Conservation (phyloP, 2,888 invertebrate genomes). For the Fragum whitleyi region DNA sequence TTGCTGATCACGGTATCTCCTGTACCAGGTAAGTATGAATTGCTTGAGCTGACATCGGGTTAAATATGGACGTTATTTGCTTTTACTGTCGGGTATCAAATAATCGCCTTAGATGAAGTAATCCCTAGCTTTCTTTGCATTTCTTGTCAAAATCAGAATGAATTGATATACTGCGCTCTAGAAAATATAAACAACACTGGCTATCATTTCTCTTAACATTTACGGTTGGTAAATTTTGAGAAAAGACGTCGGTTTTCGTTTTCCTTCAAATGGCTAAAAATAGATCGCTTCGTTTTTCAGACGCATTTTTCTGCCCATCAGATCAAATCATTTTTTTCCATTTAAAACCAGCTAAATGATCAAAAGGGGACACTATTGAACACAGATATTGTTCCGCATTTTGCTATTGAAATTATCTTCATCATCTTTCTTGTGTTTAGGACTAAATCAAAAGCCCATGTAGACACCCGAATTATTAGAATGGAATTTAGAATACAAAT, state of each 20-base stretch:
- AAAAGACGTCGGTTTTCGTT: not conserved
- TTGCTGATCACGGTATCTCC: conserved; percentile 90
- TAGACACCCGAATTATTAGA: no score
- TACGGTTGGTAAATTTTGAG: not conserved
- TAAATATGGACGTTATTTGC: not conserved
- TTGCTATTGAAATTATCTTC: no score
- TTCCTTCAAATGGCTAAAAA: no score
- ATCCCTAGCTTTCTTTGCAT: not conserved
- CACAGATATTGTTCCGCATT: no score
- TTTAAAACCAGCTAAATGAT: no score
- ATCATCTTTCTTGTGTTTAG: no score
- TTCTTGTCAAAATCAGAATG: not conserved
- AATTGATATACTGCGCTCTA: not conserved
- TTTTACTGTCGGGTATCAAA: not conserved
- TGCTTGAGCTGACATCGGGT: not conserved
- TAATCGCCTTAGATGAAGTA: not conserved
- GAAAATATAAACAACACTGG: not conserved
- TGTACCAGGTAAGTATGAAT: conserved; percentile 90
- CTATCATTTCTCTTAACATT: not conserved
- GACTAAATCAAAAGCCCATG: no score
- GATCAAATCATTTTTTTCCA: no score
- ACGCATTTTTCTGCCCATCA: no score
- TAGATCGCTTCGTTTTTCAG: no score
- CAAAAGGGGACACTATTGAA: no score
- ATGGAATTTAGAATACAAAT: no score